A percentile compares a stretch with the other conserved stretches of the same genome.
Conservation (phyloP, 2,113 vertebrate genomes). For the Aix galericulata region DNA sequence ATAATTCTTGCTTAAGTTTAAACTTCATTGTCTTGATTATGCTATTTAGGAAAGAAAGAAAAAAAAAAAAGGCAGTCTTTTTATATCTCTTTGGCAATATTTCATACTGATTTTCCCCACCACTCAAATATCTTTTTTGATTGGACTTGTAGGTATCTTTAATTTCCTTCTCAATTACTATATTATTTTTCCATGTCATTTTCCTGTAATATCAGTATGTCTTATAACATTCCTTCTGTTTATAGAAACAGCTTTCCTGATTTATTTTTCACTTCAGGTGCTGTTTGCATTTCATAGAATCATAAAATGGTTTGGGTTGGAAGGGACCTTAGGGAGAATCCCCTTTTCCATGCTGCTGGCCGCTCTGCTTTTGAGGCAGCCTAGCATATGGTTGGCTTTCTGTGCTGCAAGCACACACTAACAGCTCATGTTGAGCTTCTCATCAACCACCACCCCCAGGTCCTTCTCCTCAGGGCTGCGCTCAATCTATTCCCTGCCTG, state of each 20-base stretch:
- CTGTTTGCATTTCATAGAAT: not conserved
- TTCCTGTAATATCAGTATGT: not conserved
- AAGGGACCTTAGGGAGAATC: no score
- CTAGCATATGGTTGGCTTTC: no score
- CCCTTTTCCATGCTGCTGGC: no score
- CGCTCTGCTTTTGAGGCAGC: no score
- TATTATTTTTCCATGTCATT: not conserved
- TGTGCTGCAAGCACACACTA: no score
- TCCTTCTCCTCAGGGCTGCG: no score
- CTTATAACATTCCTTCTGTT: not conserved
- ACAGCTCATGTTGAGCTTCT: no score
- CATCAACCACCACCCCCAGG: no score
- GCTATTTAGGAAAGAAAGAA: not conserved
- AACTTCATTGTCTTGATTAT: slow-evolving; percentile 15
- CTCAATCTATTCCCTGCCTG: no score
- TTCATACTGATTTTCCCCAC: not conserved
- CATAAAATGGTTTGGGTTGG: no score
- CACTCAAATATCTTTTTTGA: not conserved
- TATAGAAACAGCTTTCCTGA: not conserved
- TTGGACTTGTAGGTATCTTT: not conserved
- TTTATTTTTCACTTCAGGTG: not conserved
- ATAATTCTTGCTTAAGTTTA: not conserved
- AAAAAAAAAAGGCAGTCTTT: not conserved
- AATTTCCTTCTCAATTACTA: not conserved
- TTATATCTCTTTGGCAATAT: not conserved